Evolutionary conservation across 2,888 invertebrate species (phyloP).

Genomic region (Melieria picta): DNA sequence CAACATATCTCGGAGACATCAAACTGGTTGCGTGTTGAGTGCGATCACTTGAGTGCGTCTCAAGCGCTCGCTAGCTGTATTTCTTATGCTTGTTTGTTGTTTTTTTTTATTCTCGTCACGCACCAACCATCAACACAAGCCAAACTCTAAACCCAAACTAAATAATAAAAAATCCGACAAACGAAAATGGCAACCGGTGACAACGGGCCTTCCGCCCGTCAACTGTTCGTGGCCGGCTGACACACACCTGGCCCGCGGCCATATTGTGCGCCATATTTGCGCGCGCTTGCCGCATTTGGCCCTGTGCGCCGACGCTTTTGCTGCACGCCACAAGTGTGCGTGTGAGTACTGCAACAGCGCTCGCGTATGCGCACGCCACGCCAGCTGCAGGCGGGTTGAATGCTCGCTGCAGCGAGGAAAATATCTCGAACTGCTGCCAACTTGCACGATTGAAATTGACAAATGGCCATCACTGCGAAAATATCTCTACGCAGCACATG

Average conservation of each 20-base stretch:
- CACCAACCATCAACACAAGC: neutral
- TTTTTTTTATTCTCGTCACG: constrained; percentile 18
- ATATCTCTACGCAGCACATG: too few species aligned
- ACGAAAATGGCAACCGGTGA: constrained; percentile 19
- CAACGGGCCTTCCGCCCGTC: constrained; percentile 25
- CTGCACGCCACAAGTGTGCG: too few species aligned
- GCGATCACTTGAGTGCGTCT: too few species aligned
- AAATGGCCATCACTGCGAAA: too few species aligned
- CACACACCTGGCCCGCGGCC: constrained; percentile 12
- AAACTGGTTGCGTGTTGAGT: too few species aligned
- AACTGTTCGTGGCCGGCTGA: neutral
- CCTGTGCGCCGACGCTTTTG: too few species aligned
- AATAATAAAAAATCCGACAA: constrained; percentile 7
- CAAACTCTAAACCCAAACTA: neutral
- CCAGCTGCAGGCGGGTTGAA: neutral
- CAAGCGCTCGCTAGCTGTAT: too few species aligned
- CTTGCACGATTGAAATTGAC: too few species aligned
- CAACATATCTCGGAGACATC: too few species aligned
- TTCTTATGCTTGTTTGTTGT: too few species aligned
- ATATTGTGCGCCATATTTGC: constrained; percentile 17
- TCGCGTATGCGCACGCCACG: neutral
- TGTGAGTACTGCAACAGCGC: too few species aligned
- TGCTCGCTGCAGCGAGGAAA: neutral
- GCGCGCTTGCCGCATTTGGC: neutral
- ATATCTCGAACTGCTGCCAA: neutral